Conservation (phyloP, 2,797 vertebrate genomes). For the Mormyrus hasselquistii region DNA sequence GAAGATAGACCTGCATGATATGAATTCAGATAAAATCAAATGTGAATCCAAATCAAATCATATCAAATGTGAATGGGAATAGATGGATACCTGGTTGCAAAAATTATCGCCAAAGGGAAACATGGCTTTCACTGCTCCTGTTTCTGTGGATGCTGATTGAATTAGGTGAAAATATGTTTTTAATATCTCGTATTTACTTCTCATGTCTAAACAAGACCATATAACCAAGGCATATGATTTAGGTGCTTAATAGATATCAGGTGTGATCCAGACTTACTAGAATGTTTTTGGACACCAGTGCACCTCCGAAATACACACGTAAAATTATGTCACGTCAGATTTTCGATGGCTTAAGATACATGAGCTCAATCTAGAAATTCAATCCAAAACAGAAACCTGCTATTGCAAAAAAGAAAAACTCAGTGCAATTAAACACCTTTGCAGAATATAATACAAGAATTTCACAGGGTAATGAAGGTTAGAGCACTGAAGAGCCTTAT, state of each 20-base stretch:
- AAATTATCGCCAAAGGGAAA: not conserved
- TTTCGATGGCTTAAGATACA: not conserved
- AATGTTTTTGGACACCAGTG: not conserved
- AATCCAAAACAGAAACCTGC: not conserved
- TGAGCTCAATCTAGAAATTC: not conserved
- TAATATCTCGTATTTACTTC: not conserved
- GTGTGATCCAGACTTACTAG: not conserved
- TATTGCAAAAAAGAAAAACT: not conserved
- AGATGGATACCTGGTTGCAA: not conserved
- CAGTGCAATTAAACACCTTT: not conserved
- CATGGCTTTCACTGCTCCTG: not conserved
- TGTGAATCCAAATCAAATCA: not conserved
- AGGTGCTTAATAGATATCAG: not conserved
- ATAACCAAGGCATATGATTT: not conserved
- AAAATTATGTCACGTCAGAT: not conserved
- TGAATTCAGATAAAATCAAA: not conserved
- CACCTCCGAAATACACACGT: not conserved
- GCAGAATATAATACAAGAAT: not conserved
- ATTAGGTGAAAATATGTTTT: conserved; percentile 4
- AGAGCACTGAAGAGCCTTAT: not conserved
- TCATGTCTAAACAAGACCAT: not conserved
- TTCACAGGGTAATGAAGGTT: not conserved
- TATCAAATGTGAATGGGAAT: not conserved
- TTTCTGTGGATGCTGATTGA: not conserved
- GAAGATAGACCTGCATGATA: not conserved